Evolutionary conservation across 2,888 invertebrate species (phyloP), one percentile per base, ranked within the genome.

Genomic region (Pyrgus malvae): DNA sequence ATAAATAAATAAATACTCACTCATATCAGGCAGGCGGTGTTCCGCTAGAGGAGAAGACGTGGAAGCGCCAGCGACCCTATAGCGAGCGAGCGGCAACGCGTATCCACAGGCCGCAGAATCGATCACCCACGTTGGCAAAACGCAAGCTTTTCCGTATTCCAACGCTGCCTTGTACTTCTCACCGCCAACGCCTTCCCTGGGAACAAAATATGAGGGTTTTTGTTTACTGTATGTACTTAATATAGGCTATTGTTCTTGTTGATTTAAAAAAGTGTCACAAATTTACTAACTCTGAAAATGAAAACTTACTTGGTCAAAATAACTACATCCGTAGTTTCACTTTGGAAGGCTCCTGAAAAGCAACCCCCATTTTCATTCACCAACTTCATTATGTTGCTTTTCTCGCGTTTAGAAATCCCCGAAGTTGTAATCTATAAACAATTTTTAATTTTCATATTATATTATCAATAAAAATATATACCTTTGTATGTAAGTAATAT

Each of bases 81-180:
- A 94, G 44, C 90, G 77, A 2, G 91, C 89, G 11, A 92, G 80
- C 0, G 94, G 93, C 33, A 95, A 65, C 0, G 95, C 93, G 59
- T 92, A 94, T 0, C 96, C 96, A 19, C 91, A 91, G 19, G 91
- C 87, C 0, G 94, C 90, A n/a, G 96, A 96, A 23, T 96, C 95
- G 51, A 91, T 91, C 31, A 98, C 88, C 98, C 98, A 98, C 1
- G 93, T 84, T 0, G 94, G 92, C 9, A 91, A 87, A 0, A 98
- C 93, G 67, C 97, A 96, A 31, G 93, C 91, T 56, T 87, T 90
- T 38, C 84, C 81, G 51, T 87, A 86, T 59, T 91, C 91, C 37
- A 89, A 31, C 0, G 92, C 92, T 0, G 92, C 92, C 68, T 91
- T 93, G 67, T 93, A 94, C 74, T 97, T 97, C 35, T 95, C 94